phyloP scores from a whole-genome alignment of 2,888 invertebrate genomes.

The Latrodectus elegans region DNA sequence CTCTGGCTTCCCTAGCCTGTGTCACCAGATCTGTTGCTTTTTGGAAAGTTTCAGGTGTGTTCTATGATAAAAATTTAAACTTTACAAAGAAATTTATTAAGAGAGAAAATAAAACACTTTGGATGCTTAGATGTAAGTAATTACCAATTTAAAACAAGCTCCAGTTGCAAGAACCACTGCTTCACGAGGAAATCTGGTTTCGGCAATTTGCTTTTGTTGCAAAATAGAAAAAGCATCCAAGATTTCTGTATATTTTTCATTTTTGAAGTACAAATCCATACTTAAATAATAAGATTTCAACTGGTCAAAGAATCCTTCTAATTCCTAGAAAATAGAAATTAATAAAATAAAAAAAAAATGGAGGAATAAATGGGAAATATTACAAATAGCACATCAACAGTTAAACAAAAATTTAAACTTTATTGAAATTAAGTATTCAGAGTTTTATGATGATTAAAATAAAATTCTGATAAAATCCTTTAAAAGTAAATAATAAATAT shows the following conservation, averaged over 20 bases:
- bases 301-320: constrained; percentile 84
- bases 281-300: constrained; percentile 81
- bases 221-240: constrained; percentile 81
- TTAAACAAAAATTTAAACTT: no score
- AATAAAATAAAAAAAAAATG: no score
- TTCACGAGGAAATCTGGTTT: constrained; percentile 82
- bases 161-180: constrained; percentile 81
- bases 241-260: constrained; percentile 82
- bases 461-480: no score
- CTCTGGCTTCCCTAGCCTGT: constrained; percentile 79
- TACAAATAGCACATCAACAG: no score
- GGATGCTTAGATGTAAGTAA: background rate
- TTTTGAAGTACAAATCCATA: constrained; percentile 83
- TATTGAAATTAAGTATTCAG: no score
- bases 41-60: constrained; percentile 81
- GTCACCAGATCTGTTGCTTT: constrained; percentile 81
- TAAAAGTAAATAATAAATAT: no score
- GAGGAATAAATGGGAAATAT: no score
- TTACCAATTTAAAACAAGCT: constrained; percentile 85
- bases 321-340: constrained; percentile 76
- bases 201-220: constrained; percentile 80
- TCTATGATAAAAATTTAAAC: constrained; percentile 78
- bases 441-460: no score
- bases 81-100: background rate
- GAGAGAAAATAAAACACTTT: background rate